Evolutionary conservation across 2,113 vertebrate genomes (phyloP), one percentile per base, ranked within the genome.

Genomic region (Halichoerus grypus): DNA sequence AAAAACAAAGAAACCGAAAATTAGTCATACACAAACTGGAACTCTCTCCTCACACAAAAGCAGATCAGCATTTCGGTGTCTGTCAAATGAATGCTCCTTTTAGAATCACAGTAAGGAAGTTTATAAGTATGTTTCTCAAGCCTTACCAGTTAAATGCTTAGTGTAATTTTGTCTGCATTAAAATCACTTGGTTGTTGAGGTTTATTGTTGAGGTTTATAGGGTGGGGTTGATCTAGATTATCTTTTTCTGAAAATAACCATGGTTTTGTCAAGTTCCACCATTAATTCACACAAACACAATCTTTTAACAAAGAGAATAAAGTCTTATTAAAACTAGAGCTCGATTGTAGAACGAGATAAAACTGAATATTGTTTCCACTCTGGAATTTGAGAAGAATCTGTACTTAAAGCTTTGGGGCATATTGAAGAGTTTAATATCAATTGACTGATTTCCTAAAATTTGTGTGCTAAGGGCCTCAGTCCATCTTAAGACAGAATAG

Each of bases 1-100:
- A 69, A 92, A 94, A 88, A 61, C 24, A 86, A 94, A 22, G 16
- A 92, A 79, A 72, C 24, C 74, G 28, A 74, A 88, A 88, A 21
- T 72, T 42, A 84, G 67, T 71, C 19, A 13, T 67, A 16, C 1
- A 39, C 21, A 39, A 89, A 9, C 26, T 42, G 22, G 1, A 33
- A 61, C 12, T 18, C 11, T 88, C 49, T 61, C 28, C n/a, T 82
- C 74, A 95, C 15, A 42, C 53, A 74, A 61, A 97, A 76, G 5
- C 31, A 69, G 16, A 21, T 51, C 16, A 51, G n/a, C 24, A 36
- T 76, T 83, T 81, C 16, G 55, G 28, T 57, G 1, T 63, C 31
- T 72, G 8, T 46, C 57, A 31, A 59, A 26, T 87, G 6, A 91
- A 88, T 76, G 10, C 9, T 95, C 42, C 22, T 53, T 94, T 28